Conservation (phyloP, 2,113 vertebrate genomes). For the Passer montanus region DNA sequence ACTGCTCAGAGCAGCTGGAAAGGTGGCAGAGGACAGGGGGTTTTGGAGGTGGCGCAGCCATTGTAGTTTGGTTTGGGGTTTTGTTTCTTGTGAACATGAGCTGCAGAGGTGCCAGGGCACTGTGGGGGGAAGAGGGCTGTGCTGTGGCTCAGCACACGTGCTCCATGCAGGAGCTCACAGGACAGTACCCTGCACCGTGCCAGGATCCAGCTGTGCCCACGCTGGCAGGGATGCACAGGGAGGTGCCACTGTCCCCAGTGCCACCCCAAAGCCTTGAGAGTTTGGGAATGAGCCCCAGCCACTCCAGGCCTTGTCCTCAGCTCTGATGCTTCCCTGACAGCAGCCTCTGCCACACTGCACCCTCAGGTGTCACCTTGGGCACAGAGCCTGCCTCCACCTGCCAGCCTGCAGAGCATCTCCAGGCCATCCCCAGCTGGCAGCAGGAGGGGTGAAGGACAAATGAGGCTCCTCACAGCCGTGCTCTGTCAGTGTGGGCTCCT, state of each 20-base stretch:
- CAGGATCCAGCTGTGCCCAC: rapidly evolving
- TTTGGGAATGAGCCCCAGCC: rapidly evolving
- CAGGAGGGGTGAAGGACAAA: not conserved
- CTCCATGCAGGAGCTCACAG: not conserved
- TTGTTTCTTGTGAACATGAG: not conserved
- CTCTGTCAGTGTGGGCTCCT: not conserved
- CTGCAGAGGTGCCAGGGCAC: not conserved
- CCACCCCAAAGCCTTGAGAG: not conserved
- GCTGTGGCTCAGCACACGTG: not conserved
- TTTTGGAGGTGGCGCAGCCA: not conserved
- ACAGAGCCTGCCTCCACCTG: not conserved
- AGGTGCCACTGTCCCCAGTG: rapidly evolving
- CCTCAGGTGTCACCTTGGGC: rapidly evolving
- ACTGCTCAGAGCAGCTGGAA: not conserved
- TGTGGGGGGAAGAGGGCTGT: not conserved
- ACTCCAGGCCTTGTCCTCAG: not conserved
- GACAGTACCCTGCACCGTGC: not conserved
- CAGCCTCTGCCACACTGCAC: not conserved
- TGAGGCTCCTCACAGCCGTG: not conserved
- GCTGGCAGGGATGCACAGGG: rapidly evolving
- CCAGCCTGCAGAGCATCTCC: not conserved
- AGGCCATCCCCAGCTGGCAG: not conserved
- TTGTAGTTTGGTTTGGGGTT: not conserved
- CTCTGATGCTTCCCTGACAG: not conserved
- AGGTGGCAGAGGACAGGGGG: not conserved